A percentile compares a stretch with the other conserved stretches of the same genome.
These are phyloP conservation scores for Caenorhabditis briggsae DNA, from an alignment of 1,140 invertebrate genomes.

Conservation along the genomic window DNA sequence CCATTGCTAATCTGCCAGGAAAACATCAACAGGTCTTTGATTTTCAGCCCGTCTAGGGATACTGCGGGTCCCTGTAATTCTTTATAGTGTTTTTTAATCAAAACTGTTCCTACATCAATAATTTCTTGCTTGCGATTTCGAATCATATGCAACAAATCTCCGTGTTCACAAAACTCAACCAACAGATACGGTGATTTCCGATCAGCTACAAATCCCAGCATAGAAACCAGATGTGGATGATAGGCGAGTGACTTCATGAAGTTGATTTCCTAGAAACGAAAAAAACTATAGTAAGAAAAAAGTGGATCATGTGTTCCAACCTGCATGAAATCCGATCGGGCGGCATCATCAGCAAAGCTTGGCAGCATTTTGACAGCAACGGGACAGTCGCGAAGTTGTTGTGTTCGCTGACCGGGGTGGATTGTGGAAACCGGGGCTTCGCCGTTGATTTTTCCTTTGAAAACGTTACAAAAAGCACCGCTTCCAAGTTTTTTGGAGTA, in stretches of 20 bases:
- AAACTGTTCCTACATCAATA: conserved; percentile 58
- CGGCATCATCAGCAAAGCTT: conserved; percentile 65
- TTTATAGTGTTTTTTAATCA: neutral
- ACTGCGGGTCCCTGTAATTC: neutral
- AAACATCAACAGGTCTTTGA: conserved; percentile 71
- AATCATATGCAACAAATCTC: conserved; percentile 72
- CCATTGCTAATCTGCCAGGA: conserved; percentile 73
- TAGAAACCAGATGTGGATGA: conserved; percentile 71
- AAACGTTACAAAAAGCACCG: conserved; percentile 72
- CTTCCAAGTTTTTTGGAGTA: conserved; percentile 72
- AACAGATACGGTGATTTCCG: conserved; percentile 65
- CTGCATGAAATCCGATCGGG: conserved; percentile 66
- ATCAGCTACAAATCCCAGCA: conserved; percentile 72
- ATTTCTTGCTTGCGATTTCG: conserved; percentile 67
- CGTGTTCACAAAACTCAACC: conserved; percentile 71
- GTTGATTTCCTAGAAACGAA: conserved; percentile 69
- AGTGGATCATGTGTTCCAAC: neutral
- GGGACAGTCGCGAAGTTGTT: conserved; percentile 56
- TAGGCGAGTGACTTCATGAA: conserved; percentile 73
- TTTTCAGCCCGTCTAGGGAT: conserved; percentile 66
- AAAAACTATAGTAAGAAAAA: neutral
- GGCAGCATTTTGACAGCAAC: conserved; percentile 69
- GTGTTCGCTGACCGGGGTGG: conserved; percentile 54
- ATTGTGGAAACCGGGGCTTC: conserved; percentile 56
- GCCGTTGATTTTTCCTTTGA: conserved; percentile 62